Evolutionary conservation across 2,113 vertebrate species (phyloP).

Genomic region (Archocentrus centrarchus): DNA sequence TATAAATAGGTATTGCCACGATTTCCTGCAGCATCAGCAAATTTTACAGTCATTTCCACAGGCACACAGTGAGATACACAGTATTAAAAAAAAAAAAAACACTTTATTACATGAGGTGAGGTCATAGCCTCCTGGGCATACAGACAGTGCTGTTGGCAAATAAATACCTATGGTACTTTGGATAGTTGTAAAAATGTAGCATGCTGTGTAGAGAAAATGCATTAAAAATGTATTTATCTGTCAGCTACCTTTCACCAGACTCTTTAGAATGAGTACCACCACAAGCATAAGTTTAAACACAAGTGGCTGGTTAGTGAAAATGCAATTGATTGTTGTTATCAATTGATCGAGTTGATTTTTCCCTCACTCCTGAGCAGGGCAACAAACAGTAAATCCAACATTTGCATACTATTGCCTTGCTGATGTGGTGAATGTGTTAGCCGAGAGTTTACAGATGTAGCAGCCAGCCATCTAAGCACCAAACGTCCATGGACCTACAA

Average conservation of each 20-base stretch:
- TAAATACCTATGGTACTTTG: no score
- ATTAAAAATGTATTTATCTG: no score
- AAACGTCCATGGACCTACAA: not conserved
- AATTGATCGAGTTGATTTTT: not conserved
- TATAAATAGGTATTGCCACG: constrained; percentile 27
- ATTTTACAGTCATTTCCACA: not conserved
- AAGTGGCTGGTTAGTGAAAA: no score
- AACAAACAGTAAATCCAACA: not conserved
- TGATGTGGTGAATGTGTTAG: not conserved
- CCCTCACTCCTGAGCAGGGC: not conserved
- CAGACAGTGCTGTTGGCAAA: no score
- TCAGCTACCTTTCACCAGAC: not conserved
- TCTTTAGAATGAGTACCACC: not conserved
- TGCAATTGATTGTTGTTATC: no score
- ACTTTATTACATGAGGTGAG: not conserved
- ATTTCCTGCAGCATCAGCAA: constrained; percentile 5
- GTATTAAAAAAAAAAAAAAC: not conserved
- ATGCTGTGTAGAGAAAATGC: no score
- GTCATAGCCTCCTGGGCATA: not conserved
- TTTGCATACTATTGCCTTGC: not conserved
- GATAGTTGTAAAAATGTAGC: no score
- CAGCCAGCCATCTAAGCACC: not conserved
- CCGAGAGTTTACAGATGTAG: not conserved
- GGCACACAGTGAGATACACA: not conserved
- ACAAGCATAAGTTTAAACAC: not conserved